phyloP scores from a whole-genome alignment of 2,888 invertebrate species.

The Ochlodes sylvanus region DNA sequence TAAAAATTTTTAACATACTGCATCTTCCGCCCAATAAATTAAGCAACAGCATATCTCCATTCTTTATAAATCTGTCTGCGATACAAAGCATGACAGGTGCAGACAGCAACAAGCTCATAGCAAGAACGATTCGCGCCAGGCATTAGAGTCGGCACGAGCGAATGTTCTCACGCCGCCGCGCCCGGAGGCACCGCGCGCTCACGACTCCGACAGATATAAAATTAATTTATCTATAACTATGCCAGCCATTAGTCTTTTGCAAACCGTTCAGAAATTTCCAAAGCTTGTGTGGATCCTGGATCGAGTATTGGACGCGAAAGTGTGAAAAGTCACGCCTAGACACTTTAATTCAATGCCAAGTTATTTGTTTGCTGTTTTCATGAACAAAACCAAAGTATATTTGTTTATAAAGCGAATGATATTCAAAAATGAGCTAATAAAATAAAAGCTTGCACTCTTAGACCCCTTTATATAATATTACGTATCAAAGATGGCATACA shows the following conservation, averaged over 20 bases:
- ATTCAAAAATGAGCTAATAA: no score
- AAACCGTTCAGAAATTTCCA: background rate
- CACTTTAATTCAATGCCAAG: background rate
- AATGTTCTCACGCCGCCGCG: conserved; percentile 78
- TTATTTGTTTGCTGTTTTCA: no score
- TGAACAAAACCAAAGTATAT: no score
- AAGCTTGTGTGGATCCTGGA: background rate
- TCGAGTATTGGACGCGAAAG: background rate
- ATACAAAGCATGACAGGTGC: conserved; percentile 37
- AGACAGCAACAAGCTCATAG: conserved; percentile 38
- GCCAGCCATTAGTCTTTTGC: conserved; percentile 31
- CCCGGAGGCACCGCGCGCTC: conserved; percentile 77
- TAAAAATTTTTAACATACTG: no score
- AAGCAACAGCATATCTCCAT: conserved; percentile 7
- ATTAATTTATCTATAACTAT: conserved; percentile 83
- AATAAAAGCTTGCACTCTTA: no score
- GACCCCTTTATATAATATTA: no score
- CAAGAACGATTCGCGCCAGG: conserved; percentile 34
- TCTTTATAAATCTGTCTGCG: conserved; percentile 36
- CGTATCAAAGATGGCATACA: no score
- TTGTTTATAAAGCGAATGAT: no score
- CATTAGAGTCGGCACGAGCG: conserved; percentile 47
- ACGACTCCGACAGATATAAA: conserved; percentile 79
- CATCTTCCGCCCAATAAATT: conserved; percentile 5
- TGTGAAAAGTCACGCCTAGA: background rate